phyloP scores from a whole-genome alignment of 1,140 invertebrate species.

The Drosophila tsacasi region DNA sequence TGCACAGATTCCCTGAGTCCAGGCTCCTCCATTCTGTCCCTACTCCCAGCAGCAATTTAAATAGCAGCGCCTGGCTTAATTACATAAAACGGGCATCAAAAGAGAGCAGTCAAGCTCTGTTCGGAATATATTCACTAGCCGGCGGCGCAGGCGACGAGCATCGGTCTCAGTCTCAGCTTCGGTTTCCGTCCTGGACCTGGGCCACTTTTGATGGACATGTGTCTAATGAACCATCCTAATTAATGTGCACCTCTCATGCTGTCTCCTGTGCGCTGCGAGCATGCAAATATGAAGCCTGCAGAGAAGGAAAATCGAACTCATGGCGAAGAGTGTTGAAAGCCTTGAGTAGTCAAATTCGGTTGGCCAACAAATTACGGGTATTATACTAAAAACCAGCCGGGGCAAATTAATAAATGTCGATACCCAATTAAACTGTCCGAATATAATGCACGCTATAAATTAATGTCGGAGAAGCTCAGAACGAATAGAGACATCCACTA shows the following conservation, averaged over 20 bases:
- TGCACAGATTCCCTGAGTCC: background rate
- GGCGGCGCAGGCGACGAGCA: conserved; percentile 47
- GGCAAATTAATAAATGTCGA: conserved; percentile 79
- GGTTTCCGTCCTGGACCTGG: conserved; percentile 14
- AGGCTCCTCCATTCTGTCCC: conserved; percentile 3
- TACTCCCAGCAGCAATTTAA: conserved; percentile 66
- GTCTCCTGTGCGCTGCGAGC: conserved; percentile 1
- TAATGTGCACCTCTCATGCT: conserved; percentile 62
- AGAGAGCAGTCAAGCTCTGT: conserved; percentile 11
- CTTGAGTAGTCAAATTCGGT: conserved; percentile 61
- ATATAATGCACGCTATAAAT: conserved; percentile 77
- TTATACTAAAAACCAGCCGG: conserved; percentile 37
- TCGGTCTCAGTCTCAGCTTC: conserved; percentile 1
- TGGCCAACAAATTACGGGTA: conserved; percentile 41
- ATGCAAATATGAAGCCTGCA: conserved; percentile 29
- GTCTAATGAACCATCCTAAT: conserved; percentile 77
- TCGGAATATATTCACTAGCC: conserved; percentile 36
- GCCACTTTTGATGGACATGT: conserved; percentile 71
- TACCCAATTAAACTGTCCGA: conserved; percentile 77
- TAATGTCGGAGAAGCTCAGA: conserved; percentile 20
- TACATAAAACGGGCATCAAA: conserved; percentile 70
- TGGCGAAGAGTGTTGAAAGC: conserved; percentile 56
- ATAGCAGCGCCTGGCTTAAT: conserved; percentile 81
- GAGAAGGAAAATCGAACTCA: conserved; percentile 6
- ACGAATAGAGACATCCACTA: conserved; percentile 68